Base-by-base conservation (phyloP, 2,888 invertebrate genomes). In the Leucania comma region DNA sequence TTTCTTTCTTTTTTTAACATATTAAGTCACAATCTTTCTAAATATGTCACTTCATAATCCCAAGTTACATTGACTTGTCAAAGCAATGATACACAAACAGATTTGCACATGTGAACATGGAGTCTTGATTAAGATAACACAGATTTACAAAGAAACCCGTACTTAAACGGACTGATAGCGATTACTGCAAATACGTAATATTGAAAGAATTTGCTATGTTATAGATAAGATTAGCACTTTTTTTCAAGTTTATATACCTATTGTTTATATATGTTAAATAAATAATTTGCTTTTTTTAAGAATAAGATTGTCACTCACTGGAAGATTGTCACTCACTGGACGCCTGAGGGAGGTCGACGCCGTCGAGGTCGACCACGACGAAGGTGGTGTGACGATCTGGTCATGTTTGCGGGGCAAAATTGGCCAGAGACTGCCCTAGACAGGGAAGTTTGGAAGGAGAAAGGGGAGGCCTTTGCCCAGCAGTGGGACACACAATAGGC, bases 161-260 rank as follows among this genome's bases (percentile, higher is more conserved):
- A 68, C 66, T 68, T 64, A 50, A 56, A 53, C 10, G 8, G 10
- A 63, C 8, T 50, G 70, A 64, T 75, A 63, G 3, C 35, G 70
- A 64, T 80, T 80, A 63, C 51, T 24, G 22, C 38, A 29, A 35
- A 76, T 76, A 60, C 54, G 57, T 66, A 51, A 65, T 9, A 20
- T 6, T 1, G 35, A 64, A 80, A 63, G 79, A 78, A 82, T 81
- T 78, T 71, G 54, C 32, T 63, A 29, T 29, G 26, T 56, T 54
- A 5, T 0, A 62, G 80, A 80, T 80, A 68, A 80, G 74, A 82
- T 78, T 74, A 59, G 17, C 8, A 14, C 20, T 63, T 20, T 62
- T 54, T 29, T 53, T 72, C 53, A 77, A 48, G 60, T 75, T 22
- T 51, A 35, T 35, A 3, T 35, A 35, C 35, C n/a, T n/a, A n/a